Evolutionary conservation across 2,113 vertebrate genomes (phyloP), one percentile per base, ranked within the genome.

Genomic region (Aramus guarauna): DNA sequence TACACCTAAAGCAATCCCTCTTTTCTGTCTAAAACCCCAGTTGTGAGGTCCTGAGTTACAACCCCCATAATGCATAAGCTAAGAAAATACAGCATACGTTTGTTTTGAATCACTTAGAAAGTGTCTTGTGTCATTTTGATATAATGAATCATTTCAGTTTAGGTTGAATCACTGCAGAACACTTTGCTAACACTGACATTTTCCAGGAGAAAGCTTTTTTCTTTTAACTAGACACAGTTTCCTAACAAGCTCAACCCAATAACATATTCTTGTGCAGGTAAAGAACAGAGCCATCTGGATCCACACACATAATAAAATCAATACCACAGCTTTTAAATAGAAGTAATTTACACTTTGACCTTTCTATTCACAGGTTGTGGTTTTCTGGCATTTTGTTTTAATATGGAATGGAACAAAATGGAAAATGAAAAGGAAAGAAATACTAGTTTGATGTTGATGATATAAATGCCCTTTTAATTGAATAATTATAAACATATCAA

Each of bases 141-240:
- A 20, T 36, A 83, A 94, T 59, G 62, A 75, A 69, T 92, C 71
- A 85, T 81, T 90, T 86, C 63, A 45, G 43, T 82, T 91, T 39
- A 58, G 53, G 22, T 29, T 94, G 64, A 95, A 75, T 94, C 91
- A 92, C 50, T 69, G 52, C 56, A 95, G 75, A 92, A 88, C 66
- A 82, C 50, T 92, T 89, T 76, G 58, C 14, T 73, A 91, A 41
- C n/a, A 41, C 21, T 85, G 76, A 85, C 47, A 92, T 94, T 93
- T 94, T 78, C 76, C 80, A 76, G 43, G 22, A 86, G 94, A 78
- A 85, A 56, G 5, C 26, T 66, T 91, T 76, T 75, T 58, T 20
- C 47, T 81, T 95, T 82, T 76, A 77, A 74, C 50, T 83, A 84
- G n/a, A 71, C 21, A 74, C 24, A 88, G 64, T 48, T 59, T 67